These are phyloP conservation scores for Microtus richardsoni DNA, from an alignment of 2,113 vertebrate genomes.

Conservation along the genomic window DNA sequence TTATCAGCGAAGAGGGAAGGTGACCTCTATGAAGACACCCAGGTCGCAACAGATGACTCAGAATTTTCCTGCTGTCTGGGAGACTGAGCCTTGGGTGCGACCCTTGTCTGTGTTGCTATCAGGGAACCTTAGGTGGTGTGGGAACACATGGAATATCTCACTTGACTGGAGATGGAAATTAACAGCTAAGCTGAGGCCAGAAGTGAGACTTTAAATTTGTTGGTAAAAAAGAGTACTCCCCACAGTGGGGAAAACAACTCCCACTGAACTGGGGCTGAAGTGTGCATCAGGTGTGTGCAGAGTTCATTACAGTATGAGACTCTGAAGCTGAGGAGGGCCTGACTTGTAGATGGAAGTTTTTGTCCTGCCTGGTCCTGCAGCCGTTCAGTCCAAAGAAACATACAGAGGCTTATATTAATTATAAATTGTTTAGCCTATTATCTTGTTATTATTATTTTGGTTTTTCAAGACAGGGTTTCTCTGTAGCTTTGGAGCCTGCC, in stretches of 20 bases:
- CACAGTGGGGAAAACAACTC: background rate
- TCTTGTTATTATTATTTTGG: too few species aligned
- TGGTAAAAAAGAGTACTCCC: background rate
- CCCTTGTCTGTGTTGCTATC: background rate
- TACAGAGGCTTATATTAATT: too few species aligned
- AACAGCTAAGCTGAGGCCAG: background rate
- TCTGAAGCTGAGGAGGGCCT: background rate
- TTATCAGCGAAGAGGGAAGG: background rate
- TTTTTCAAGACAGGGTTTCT: too few species aligned
- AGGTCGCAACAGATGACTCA: background rate
- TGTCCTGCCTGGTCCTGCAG: too few species aligned
- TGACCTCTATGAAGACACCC: background rate
- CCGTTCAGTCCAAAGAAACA: too few species aligned
- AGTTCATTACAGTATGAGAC: rapidly evolving
- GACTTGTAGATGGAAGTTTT: too few species aligned
- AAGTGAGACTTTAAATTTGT: background rate
- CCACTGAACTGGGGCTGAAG: rapidly evolving
- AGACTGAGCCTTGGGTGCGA: background rate
- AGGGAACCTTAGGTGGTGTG: background rate
- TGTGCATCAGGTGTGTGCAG: background rate
- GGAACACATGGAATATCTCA: background rate
- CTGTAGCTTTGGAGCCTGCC: too few species aligned
- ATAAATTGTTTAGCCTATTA: too few species aligned
- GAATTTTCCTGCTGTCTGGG: background rate
- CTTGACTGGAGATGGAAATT: background rate